Conservation (phyloP, 2,888 invertebrate species). For the Campoplex capitator region DNA sequence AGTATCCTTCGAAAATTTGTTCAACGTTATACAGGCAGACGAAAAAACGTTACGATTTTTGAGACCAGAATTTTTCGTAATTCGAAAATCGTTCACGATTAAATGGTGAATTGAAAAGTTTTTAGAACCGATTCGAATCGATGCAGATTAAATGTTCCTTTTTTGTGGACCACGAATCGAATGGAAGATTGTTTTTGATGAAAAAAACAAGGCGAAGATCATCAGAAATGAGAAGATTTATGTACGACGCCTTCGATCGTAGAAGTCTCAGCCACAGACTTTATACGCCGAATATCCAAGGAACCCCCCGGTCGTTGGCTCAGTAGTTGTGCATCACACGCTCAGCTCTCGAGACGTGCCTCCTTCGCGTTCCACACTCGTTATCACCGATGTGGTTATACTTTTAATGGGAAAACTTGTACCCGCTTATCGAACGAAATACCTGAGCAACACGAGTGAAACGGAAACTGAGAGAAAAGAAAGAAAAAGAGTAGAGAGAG, state of each 20-base stretch:
- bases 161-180: not conserved
- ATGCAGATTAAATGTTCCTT: slow-evolving; percentile 17
- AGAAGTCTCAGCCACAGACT: not conserved
- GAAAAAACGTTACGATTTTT: not conserved
- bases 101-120: not conserved
- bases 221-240: not conserved
- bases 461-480: slow-evolving; percentile 24
- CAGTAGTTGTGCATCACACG: slow-evolving; percentile 9
- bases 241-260: not conserved
- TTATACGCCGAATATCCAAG: slow-evolving; percentile 7
- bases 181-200: not conserved
- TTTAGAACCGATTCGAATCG: not conserved
- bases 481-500: slow-evolving; percentile 25
- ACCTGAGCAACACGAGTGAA: slow-evolving; percentile 1
- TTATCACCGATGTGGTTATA: slow-evolving; percentile 66
- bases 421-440: slow-evolving; percentile 63
- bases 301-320: not conserved
- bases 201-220: not conserved
- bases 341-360: slow-evolving; percentile 46
- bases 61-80: not conserved
- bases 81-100: not conserved
- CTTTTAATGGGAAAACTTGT: slow-evolving; percentile 68
- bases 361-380: slow-evolving; percentile 58
- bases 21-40: too few species aligned
- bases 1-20: not conserved